Percentiles rank a stretch among this genome's conserved stretches.
phyloP scores from a whole-genome alignment of 2,797 vertebrate genomes.

The Salmo trutta region DNA sequence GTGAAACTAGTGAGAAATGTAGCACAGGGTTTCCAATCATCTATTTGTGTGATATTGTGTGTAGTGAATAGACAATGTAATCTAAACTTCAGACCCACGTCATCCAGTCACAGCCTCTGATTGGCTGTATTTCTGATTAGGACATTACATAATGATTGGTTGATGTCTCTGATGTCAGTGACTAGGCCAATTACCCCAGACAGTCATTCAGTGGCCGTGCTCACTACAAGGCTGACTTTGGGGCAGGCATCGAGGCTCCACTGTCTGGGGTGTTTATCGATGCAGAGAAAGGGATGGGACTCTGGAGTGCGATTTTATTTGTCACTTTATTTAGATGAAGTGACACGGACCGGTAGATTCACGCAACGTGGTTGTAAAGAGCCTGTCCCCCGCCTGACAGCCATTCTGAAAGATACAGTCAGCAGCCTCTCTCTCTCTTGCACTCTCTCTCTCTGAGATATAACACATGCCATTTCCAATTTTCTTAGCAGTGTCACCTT shows the following conservation, averaged over 20 bases:
- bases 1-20: conserved; percentile 12
- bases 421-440: conserved; percentile 28
- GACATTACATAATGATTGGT: background rate
- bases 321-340: conserved; percentile 81
- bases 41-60: background rate
- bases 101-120: background rate
- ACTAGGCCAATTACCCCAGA: background rate
- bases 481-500: conserved; percentile 60
- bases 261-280: conserved; percentile 62
- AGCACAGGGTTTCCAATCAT: background rate
- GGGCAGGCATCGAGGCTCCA: conserved; percentile 30
- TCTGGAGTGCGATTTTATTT: conserved; percentile 76
- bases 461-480: conserved; percentile 55
- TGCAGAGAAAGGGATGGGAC: conserved; percentile 68
- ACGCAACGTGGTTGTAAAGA: conserved; percentile 65
- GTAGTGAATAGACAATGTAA: background rate
- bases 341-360: conserved; percentile 68
- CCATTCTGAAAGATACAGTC: conserved; percentile 43
- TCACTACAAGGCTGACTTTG: conserved; percentile 25
- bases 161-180: conserved; percentile 2
- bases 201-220: background rate
- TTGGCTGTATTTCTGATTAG: background rate
- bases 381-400: conserved; percentile 62
- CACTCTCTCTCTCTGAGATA: conserved; percentile 43
- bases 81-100: background rate